Evolutionary conservation across 2,113 vertebrate genomes (phyloP), one percentile per base, ranked within the genome.

Genomic region (Halichoerus grypus): DNA sequence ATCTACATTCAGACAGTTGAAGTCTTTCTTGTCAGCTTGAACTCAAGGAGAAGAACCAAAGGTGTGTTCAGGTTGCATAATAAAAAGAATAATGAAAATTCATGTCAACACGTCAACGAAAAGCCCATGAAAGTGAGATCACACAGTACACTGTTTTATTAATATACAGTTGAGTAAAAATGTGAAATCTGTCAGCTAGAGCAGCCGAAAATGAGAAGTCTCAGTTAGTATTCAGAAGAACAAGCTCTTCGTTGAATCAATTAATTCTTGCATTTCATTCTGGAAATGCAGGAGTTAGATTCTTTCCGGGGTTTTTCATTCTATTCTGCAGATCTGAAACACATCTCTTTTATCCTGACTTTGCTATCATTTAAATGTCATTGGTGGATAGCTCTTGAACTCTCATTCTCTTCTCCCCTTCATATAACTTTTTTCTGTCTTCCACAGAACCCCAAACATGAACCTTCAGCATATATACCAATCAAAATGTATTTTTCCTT

Each of bases 51-150:
- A 96, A 85, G 13, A 57, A 94, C n/a, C 39, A 91, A 86, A 93
- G 31, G 1, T 94, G n/a, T 85, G n/a, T 59, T 85, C 55, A 61
- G 61, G 39, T 95, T 96, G 53, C 39, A 94, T 79, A 95, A 88
- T 91, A 95, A 92, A 96, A 97, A 74, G 55, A 97, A 94, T 84
- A 96, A 90, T 77, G 42, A 97, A 96, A 97, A 83, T 94, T 91
- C 61, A 85, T 69, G 33, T 88, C 97, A 96, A 22, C 65, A 61
- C 94, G 76, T 96, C 94, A 96, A 88, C 46, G 22, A 85, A 88
- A 96, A 96, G 59, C 8, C 31, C 28, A 80, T 82, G 57, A 94
- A 97, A 81, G 16, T 88, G 39, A 97, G 57, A 90, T 42, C 55
- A 89, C 69, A 91, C 33, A 72, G 46, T 69, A 46, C 22, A 67